phyloP scores from a whole-genome alignment of 2,797 vertebrate species.

The Anguilla megastoma region DNA sequence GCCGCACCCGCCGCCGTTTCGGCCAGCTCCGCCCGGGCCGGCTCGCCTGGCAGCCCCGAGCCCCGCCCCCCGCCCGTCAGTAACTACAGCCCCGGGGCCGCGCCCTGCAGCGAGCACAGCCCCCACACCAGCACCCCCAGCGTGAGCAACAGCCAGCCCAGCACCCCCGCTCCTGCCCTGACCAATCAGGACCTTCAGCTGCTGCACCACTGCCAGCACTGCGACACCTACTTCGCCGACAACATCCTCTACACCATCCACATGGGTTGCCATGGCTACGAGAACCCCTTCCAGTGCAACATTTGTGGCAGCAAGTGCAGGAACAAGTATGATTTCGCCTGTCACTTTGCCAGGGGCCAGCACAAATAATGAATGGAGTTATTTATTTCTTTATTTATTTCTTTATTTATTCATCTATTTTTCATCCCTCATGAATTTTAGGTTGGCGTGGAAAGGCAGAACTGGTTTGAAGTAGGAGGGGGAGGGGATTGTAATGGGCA shows the following conservation, averaged over 20 bases:
- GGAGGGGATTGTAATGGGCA: no score
- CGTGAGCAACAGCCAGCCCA: constrained; percentile 93
- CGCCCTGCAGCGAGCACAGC: constrained; percentile 89
- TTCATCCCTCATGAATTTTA: background rate
- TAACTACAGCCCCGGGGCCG: constrained; percentile 86
- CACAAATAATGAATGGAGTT: constrained; percentile 69
- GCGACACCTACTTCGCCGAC: constrained; percentile 98
- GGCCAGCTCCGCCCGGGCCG: constrained; percentile 73
- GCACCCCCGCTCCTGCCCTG: constrained; percentile 84
- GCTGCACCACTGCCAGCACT: constrained; percentile 96
- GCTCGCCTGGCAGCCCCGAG: constrained; percentile 77
- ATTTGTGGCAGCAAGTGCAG: constrained; percentile 97
- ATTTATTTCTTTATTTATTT: no score
- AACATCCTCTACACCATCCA: constrained; percentile 98
- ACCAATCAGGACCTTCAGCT: constrained; percentile 85
- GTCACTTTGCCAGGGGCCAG: constrained; percentile 96
- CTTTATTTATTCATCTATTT: no score
- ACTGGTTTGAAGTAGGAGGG: background rate
- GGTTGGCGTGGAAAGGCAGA: background rate
- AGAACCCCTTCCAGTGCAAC: constrained; percentile 99
- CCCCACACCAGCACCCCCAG: constrained; percentile 90
- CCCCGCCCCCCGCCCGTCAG: constrained; percentile 82
- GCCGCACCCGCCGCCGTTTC: constrained; percentile 75
- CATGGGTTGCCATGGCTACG: constrained; percentile 98
- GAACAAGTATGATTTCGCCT: constrained; percentile 98